Base-by-base conservation (phyloP, 2,888 invertebrate species). In the Tachina lurida region DNA sequence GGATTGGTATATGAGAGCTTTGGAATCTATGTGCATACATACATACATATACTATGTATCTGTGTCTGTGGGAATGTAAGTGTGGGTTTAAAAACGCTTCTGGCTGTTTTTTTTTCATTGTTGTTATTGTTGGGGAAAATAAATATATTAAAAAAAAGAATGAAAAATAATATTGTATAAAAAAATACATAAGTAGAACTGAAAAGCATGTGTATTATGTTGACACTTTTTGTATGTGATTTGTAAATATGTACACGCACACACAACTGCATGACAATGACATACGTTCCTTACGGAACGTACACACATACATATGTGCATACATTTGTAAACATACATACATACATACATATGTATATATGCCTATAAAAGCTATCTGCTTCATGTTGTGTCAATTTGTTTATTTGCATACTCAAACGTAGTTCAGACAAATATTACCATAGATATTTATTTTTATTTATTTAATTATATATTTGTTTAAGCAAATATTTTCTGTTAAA, bases 151-250 rank as follows among this genome's bases (percentile, higher is more conserved):
- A 52, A 13, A 65, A 47, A 68, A 31, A 71, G 63, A 71, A 63
- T 31, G 39, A 56, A 73, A 60, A 68, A 77, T 60, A 68, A 80
- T 13, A 47, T 31, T 31, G 31, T 31, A 45, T 17, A 63, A 47
- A 49, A 41, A 60, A 76, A 67, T n/a, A n/a, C n/a, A n/a, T 45
- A 80, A 67, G 39, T 41, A 49, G 43, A 76, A 85, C 52, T 60
- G 47, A 73, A 73, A 73, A 86, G 79, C 75, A 86, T 86, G 86
- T 86, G 86, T 73, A 71, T 83, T 82, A 86, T 83, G 85, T 79
- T 86, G 86, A 86, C 86, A 86, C 76, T 79, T 86, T 83, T 79
- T 79, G 67, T 71, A 76, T 86, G 79, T 82, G 79, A 86, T 86
- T 82, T 82, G 75, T 86, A 75, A 79, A 82, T 76, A 67, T 49